A percentile compares a stretch with the other conserved stretches of the same genome.
These are phyloP conservation scores for Drosophila prolongata DNA, from an alignment of 2,888 invertebrate species.

Conservation along the genomic window DNA sequence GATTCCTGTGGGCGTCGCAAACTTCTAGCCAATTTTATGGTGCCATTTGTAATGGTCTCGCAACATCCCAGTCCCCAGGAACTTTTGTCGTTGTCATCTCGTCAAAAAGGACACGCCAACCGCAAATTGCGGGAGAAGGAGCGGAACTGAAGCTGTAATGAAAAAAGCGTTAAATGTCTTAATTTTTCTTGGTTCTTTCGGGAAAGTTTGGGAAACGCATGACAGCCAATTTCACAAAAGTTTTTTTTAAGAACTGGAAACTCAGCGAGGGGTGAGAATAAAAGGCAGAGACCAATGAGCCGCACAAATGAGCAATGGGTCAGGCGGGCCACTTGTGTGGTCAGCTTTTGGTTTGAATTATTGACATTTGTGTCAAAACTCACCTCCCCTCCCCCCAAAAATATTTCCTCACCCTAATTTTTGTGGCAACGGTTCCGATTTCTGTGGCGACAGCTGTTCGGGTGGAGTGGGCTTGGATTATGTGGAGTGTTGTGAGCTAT, in stretches of 20 bases:
- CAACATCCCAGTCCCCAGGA: slow-evolving; percentile 2
- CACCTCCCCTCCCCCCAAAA: slow-evolving; percentile 39
- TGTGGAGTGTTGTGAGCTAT: slow-evolving; percentile 37
- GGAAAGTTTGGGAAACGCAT: slow-evolving; percentile 60
- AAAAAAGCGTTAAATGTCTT: slow-evolving; percentile 78
- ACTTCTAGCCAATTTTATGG: slow-evolving; percentile 17
- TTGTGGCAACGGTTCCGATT: slow-evolving; percentile 64
- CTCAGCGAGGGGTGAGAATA: slow-evolving; percentile 40
- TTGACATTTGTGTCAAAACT: slow-evolving; percentile 75
- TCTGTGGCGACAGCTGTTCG: slow-evolving; percentile 44
- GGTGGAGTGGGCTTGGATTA: slow-evolving; percentile 29
- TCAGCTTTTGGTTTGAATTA: slow-evolving; percentile 58
- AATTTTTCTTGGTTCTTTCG: slow-evolving; percentile 65
- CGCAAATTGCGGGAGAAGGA: slow-evolving; percentile 3
- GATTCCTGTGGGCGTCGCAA: slow-evolving; percentile 10
- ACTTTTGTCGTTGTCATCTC: slow-evolving; percentile 13
- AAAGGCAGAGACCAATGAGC: slow-evolving; percentile 64
- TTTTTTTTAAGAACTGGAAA: slow-evolving; percentile 58
- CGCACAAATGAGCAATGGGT: slow-evolving; percentile 68
- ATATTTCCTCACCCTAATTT: slow-evolving; percentile 65
- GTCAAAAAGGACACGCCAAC: slow-evolving; percentile 17
- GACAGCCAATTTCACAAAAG: slow-evolving; percentile 73
- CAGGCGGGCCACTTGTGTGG: slow-evolving; percentile 58
- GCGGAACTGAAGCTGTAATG: slow-evolving; percentile 48
- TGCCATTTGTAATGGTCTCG: background rate